A percentile compares a stretch with the other conserved stretches of the same genome.
These are phyloP conservation scores for Alloscopus bannaensis DNA, from an alignment of 2,888 invertebrate species.

Conservation along the genomic window DNA sequence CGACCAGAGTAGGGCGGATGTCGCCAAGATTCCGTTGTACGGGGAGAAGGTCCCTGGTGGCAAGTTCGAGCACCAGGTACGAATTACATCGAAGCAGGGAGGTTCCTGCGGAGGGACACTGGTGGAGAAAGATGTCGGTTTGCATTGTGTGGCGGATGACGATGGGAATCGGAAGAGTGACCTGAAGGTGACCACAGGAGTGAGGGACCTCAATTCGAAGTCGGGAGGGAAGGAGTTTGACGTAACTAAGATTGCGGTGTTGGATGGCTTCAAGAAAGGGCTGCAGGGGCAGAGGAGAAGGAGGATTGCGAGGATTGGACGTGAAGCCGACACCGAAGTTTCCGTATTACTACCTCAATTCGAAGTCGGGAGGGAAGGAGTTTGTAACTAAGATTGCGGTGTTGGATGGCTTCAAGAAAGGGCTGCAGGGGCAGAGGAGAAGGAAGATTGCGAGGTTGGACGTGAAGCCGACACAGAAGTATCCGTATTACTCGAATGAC, in stretches of 20 bases:
- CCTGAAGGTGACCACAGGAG: background rate
- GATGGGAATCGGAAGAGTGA: slow-evolving; percentile 11
- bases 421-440: background rate
- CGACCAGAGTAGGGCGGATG: background rate
- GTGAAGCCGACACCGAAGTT: background rate
- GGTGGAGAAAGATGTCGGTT: slow-evolving; percentile 8
- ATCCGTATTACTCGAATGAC: no score
- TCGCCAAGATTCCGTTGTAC: background rate
- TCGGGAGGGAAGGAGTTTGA: background rate
- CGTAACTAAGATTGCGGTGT: background rate
- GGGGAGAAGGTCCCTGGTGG: background rate
- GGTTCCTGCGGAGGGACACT: slow-evolving; percentile 26
- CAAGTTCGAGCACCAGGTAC: slow-evolving; percentile 15
- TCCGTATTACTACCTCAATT: no score
- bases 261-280: background rate
- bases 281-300: background rate
- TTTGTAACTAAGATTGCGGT: background rate
- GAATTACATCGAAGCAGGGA: background rate
- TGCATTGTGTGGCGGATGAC: slow-evolving; percentile 13
- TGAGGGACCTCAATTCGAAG: background rate
- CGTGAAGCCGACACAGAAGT: background rate
- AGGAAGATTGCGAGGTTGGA: background rate
- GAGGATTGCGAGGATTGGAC: background rate
- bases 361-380: background rate
- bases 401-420: background rate